phyloP scores from a whole-genome alignment of 1,140 invertebrate genomes.

The Bombus balteatus region DNA sequence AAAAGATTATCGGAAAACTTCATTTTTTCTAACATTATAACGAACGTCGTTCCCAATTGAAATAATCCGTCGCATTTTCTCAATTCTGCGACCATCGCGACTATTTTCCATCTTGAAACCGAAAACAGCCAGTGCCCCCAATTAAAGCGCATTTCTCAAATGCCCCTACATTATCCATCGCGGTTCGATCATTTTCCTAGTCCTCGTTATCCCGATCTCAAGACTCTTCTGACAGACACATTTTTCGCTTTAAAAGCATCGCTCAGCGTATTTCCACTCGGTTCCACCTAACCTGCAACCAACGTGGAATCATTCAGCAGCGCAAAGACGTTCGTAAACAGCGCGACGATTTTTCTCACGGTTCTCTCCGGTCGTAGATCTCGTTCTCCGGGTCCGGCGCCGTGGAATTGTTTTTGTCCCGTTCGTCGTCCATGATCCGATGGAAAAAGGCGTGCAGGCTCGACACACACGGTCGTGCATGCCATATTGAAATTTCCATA shows the following conservation, averaged over 20 bases:
- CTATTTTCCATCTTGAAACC: not conserved
- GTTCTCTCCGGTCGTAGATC: not conserved
- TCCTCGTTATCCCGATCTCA: not conserved
- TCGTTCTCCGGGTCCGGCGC: not conserved
- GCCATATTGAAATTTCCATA: conserved; percentile 74
- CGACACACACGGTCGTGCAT: conserved; percentile 41
- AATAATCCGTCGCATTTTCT: not conserved
- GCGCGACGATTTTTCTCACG: not conserved
- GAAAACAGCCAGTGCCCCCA: not conserved
- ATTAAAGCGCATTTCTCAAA: not conserved
- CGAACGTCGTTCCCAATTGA: no score
- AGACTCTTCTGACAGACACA: not conserved
- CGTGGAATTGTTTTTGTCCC: conserved; percentile 52
- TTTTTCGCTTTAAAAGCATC: not conserved
- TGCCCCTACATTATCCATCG: not conserved
- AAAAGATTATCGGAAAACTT: no score
- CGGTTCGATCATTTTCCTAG: not conserved
- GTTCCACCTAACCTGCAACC: no score
- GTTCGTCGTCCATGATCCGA: conserved; percentile 9
- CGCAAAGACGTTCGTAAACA: not conserved
- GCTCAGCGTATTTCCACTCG: no score
- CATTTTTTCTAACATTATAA: no score
- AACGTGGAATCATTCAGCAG: not conserved
- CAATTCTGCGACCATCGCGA: not conserved
- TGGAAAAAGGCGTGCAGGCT: conserved; percentile 55